phyloP scores from a whole-genome alignment of 1,140 invertebrate genomes.

The Orchesella cincta region DNA sequence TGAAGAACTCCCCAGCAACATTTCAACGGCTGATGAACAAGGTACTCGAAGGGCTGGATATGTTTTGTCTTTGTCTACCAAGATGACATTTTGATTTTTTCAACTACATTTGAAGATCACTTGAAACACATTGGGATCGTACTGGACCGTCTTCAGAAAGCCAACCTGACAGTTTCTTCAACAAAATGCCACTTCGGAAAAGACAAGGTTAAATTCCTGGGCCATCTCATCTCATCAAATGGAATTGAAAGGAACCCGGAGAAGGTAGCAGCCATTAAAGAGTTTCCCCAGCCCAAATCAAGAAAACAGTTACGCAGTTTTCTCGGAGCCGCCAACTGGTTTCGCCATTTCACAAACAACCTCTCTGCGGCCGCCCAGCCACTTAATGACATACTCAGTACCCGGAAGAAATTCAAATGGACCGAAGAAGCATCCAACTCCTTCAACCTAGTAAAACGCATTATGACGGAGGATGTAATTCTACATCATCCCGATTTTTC shows the following conservation, averaged over 20 bases:
- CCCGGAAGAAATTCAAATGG: conserved; percentile 35
- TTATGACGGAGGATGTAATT: not conserved
- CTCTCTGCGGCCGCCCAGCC: conserved; percentile 50
- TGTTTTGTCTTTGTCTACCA: no score
- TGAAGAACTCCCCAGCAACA: no score
- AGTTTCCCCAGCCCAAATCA: conserved; percentile 52
- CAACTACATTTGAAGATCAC: conserved; percentile 52
- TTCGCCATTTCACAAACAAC: conserved; percentile 53
- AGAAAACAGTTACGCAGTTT: conserved; percentile 51
- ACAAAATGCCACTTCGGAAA: conserved; percentile 52
- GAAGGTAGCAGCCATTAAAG: conserved; percentile 53
- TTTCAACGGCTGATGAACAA: no score
- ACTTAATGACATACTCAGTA: conserved; percentile 47
- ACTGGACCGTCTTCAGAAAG: conserved; percentile 30
- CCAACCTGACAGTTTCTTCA: conserved; percentile 46
- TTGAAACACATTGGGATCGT: conserved; percentile 42
- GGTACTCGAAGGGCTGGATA: no score
- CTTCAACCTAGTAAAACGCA: conserved; percentile 30
- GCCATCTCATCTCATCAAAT: conserved; percentile 50
- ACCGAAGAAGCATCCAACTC: not conserved
- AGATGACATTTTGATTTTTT: conserved; percentile 62
- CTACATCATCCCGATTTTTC: conserved; percentile 51
- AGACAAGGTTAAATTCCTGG: conserved; percentile 53
- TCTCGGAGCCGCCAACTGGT: conserved; percentile 54
- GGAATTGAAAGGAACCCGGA: conserved; percentile 53